phyloP scores from a whole-genome alignment of 2,797 vertebrate genomes.

The Rhinoraja longicauda region DNA sequence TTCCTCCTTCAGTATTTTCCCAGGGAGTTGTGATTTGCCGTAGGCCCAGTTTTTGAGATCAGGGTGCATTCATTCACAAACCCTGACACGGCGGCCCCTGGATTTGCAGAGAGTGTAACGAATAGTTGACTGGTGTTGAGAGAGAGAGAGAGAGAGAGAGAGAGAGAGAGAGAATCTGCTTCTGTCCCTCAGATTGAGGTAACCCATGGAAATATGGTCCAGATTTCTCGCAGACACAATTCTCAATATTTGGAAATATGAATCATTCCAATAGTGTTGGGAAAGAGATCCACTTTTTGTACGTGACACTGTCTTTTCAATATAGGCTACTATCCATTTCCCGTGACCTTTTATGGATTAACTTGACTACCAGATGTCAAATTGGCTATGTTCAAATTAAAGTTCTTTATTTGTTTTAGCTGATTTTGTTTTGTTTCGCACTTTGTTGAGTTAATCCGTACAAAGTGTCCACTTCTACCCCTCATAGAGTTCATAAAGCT shows the following conservation, averaged over 20 bases:
- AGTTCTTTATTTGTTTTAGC: neutral
- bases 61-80: conserved; percentile 14
- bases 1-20: neutral
- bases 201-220: neutral
- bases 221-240: neutral
- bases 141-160: conserved; percentile 3
- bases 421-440: conserved; percentile 3
- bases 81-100: neutral
- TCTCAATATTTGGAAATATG: neutral
- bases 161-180: neutral
- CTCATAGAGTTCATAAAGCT: conserved; percentile 42
- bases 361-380: neutral
- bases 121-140: neutral
- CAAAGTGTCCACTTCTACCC: neutral
- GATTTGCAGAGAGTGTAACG: neutral
- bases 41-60: neutral
- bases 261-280: conserved; percentile 33
- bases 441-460: neutral
- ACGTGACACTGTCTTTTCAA: conserved; percentile 13
- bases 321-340: neutral
- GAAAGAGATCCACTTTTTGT: conserved; percentile 1
- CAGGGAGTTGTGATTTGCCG: neutral
- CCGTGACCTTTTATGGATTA: conserved; percentile 16
- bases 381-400: neutral
- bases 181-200: conserved; percentile 2